phyloP scores from a whole-genome alignment of 2,113 vertebrate genomes.

The Anhinga anhinga region DNA sequence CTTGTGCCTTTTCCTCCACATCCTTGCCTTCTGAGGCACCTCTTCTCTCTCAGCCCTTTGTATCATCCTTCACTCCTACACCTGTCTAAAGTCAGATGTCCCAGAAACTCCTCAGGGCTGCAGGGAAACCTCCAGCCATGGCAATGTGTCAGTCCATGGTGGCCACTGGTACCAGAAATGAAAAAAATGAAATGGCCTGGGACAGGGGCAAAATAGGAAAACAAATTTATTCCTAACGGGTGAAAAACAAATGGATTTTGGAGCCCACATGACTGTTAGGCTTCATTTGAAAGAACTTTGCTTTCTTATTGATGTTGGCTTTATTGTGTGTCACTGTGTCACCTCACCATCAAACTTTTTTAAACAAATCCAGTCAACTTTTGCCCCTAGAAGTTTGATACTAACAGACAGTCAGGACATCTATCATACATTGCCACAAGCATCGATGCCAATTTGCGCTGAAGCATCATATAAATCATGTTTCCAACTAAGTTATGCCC shows the following conservation, averaged over 20 bases:
- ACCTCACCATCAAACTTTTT: neutral
- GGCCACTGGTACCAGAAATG: neutral
- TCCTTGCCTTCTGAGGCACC: neutral
- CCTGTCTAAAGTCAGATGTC: neutral
- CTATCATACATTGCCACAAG: neutral
- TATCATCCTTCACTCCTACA: neutral
- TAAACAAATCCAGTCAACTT: neutral
- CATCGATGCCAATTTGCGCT: neutral
- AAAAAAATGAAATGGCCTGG: neutral
- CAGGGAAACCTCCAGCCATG: neutral
- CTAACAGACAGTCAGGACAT: neutral
- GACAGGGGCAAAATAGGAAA: neutral
- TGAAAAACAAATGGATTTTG: neutral
- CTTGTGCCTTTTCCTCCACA: neutral
- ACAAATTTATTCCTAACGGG: neutral
- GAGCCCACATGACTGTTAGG: neutral
- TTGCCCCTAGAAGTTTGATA: neutral
- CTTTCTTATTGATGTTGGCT: neutral
- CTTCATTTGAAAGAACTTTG: neutral
- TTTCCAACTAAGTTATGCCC: neutral
- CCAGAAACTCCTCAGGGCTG: neutral
- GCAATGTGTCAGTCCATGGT: neutral
- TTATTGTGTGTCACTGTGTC: neutral
- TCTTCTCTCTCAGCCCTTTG: neutral
- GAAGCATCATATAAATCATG: neutral